These are phyloP conservation scores for Thalassophryne amazonica DNA, from an alignment of 2,797 vertebrate species.

Conservation along the genomic window DNA sequence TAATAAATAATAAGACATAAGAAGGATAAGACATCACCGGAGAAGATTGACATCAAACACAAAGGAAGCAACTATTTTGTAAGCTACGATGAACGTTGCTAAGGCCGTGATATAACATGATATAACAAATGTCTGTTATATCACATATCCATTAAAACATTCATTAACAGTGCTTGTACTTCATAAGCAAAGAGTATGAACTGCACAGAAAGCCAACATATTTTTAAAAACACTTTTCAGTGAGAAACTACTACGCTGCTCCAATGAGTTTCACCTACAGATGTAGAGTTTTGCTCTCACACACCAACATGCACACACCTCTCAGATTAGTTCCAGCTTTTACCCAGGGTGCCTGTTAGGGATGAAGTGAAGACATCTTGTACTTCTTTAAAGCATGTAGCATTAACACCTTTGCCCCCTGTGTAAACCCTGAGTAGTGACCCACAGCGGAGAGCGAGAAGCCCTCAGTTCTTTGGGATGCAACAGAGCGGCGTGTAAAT, in stretches of 20 bases:
- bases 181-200: slow-evolving; percentile 16
- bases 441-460: slow-evolving; percentile 54
- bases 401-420: slow-evolving; percentile 79
- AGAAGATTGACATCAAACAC: no score
- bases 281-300: slow-evolving; percentile 13
- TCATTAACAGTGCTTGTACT: background rate
- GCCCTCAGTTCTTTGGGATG: slow-evolving; percentile 52
- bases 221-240: slow-evolving; percentile 14
- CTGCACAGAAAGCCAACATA: slow-evolving; percentile 16
- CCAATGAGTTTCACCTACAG: slow-evolving; percentile 15
- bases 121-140: no score
- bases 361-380: slow-evolving; percentile 78
- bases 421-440: slow-evolving; percentile 75
- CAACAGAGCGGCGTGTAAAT: slow-evolving; percentile 34
- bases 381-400: slow-evolving; percentile 76
- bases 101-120: no score
- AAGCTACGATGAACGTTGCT: no score
- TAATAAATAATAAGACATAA: no score
- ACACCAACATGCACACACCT: slow-evolving; percentile 25
- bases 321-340: slow-evolving; percentile 78
- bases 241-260: background rate
- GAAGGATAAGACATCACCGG: no score
- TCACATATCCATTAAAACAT: background rate
- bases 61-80: no score
- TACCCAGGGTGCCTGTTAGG: slow-evolving; percentile 68